A percentile compares a stretch with the other conserved stretches of the same genome.
These are phyloP conservation scores for Mesochorus sp. DNA, from an alignment of 2,888 invertebrate species.

Conservation along the genomic window DNA sequence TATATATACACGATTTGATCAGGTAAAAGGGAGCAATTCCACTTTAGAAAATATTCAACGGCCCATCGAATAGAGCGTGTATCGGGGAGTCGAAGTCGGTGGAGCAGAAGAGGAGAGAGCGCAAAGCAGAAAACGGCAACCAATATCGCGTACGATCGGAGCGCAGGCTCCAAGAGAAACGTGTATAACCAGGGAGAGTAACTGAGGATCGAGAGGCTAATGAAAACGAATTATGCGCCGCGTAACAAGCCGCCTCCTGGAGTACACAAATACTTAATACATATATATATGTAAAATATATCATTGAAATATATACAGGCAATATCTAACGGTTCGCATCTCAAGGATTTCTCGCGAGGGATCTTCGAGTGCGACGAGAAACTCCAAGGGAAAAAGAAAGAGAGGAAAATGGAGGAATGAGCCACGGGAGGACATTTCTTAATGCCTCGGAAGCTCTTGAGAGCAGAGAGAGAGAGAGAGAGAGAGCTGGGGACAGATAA, in stretches of 20 bases:
- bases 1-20: slow-evolving; percentile 48
- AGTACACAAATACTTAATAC: slow-evolving; percentile 11
- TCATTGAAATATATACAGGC: not conserved
- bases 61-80: slow-evolving; percentile 18
- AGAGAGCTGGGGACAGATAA: slow-evolving; percentile 47
- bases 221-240: slow-evolving; percentile 60
- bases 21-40: slow-evolving; percentile 57
- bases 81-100: slow-evolving; percentile 12
- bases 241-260: slow-evolving; percentile 52
- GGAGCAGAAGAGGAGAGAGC: slow-evolving; percentile 35
- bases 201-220: slow-evolving; percentile 53
- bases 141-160: slow-evolving; percentile 60
- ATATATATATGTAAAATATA: slow-evolving; percentile 17
- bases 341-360: slow-evolving; percentile 55
- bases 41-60: slow-evolving; percentile 49
- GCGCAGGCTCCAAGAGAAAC: slow-evolving; percentile 19
- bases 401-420: slow-evolving; percentile 47
- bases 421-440: slow-evolving; percentile 53
- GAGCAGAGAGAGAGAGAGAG: not conserved
- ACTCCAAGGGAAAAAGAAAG: slow-evolving; percentile 39
- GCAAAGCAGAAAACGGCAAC: slow-evolving; percentile 3
- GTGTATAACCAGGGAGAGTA: slow-evolving; percentile 40
- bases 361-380: slow-evolving; percentile 2
- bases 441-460: slow-evolving; percentile 37
- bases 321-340: slow-evolving; percentile 54